phyloP scores from a whole-genome alignment of 2,797 vertebrate genomes.

The Salarias fasciatus region DNA sequence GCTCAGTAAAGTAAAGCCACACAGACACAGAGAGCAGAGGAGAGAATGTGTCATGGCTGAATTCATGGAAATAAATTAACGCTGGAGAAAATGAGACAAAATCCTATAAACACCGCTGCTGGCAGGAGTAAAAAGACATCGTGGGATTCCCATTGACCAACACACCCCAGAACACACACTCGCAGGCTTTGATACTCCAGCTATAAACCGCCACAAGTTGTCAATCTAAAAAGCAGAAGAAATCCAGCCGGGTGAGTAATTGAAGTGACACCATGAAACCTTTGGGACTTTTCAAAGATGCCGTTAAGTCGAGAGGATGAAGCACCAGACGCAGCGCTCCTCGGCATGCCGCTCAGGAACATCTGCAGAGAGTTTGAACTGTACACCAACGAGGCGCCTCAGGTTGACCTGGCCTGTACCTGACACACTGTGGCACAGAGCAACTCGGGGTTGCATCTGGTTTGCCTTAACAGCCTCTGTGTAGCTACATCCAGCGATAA shows the following conservation, averaged over 20 bases:
- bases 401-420: conserved; percentile 73
- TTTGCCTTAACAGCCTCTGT: conserved; percentile 75
- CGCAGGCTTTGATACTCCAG: conserved; percentile 56
- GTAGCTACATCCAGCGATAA: conserved; percentile 76
- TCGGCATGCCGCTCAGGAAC: conserved; percentile 38
- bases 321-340: conserved; percentile 19
- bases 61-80: conserved; percentile 83
- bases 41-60: conserved; percentile 81
- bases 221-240: conserved; percentile 56
- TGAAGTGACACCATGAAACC: conserved; percentile 58
- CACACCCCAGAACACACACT: conserved; percentile 67
- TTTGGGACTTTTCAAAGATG: conserved; percentile 33
- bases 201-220: conserved; percentile 63
- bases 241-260: conserved; percentile 46
- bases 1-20: conserved; percentile 65
- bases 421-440: conserved; percentile 75
- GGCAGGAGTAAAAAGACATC: conserved; percentile 74
- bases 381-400: conserved; percentile 43
- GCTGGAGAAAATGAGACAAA: conserved; percentile 81
- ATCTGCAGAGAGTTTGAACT: conserved; percentile 60
- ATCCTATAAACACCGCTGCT: conserved; percentile 80
- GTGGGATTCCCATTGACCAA: conserved; percentile 73
- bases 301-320: conserved; percentile 35
- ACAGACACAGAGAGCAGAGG: conserved; percentile 68
- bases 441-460: conserved; percentile 72